These are phyloP conservation scores for Sylvia borin DNA, from an alignment of 2,797 vertebrate genomes.

Conservation along the genomic window DNA sequence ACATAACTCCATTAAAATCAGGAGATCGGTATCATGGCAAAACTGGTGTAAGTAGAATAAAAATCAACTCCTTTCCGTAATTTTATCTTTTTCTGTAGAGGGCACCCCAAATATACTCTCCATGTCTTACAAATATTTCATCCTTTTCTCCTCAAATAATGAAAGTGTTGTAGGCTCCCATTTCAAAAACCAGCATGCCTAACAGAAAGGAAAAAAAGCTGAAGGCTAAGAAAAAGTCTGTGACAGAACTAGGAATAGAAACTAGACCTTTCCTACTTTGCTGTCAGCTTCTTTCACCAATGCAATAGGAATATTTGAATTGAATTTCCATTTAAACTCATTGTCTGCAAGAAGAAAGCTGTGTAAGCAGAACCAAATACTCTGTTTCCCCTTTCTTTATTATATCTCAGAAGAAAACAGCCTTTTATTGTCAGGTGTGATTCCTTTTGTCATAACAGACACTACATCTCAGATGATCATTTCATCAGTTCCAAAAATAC, in stretches of 20 bases:
- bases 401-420: not conserved
- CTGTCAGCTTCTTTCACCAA: not conserved
- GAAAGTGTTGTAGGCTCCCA: not conserved
- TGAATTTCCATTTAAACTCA: not conserved
- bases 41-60: not conserved
- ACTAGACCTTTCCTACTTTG: not conserved
- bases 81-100: not conserved
- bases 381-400: not conserved
- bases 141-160: not conserved
- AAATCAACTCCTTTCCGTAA: not conserved
- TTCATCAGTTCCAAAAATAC: not conserved
- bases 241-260: not conserved
- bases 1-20: not conserved
- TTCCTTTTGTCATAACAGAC: not conserved
- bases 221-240: not conserved
- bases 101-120: not conserved
- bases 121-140: not conserved
- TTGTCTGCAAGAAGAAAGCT: not conserved
- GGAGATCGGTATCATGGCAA: not conserved
- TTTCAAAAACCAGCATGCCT: not conserved
- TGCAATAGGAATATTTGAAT: not conserved
- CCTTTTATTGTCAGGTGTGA: not conserved
- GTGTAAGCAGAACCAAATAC: not conserved
- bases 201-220: not conserved
- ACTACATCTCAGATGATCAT: not conserved